Percentiles rank a stretch among this genome's conserved stretches.
Conservation (phyloP, 2,113 vertebrate species). For the Plecturocebus donacophilus region DNA sequence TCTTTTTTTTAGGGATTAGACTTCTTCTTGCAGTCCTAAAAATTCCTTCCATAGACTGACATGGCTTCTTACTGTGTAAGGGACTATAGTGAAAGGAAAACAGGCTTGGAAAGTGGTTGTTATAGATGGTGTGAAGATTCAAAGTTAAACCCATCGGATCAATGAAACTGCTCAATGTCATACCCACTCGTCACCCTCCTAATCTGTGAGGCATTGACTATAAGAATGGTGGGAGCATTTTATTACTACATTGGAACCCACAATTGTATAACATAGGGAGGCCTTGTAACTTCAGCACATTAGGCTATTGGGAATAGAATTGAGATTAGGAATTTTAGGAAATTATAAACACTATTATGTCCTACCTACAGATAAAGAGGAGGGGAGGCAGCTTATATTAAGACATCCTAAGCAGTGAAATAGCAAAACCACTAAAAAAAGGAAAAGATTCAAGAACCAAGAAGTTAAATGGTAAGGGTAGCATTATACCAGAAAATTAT, state of each 20-base stretch:
- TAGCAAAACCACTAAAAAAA: background rate
- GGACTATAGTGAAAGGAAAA: background rate
- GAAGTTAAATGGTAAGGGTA: background rate
- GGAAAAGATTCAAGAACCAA: background rate
- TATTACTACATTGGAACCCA: background rate
- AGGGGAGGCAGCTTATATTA: background rate
- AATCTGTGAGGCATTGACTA: background rate
- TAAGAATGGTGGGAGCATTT: background rate
- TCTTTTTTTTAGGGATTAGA: background rate
- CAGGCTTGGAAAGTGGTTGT: background rate
- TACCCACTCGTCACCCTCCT: too few species aligned
- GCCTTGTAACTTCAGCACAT: background rate
- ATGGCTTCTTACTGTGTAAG: background rate
- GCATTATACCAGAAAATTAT: background rate
- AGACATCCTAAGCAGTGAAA: slow-evolving; percentile 29
- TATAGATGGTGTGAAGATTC: background rate
- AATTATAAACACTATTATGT: background rate
- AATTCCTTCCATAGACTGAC: background rate
- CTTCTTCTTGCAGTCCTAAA: background rate
- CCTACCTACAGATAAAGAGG: background rate
- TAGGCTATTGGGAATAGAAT: background rate
- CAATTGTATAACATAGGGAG: background rate
- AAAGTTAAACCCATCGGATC: background rate
- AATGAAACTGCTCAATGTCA: background rate
- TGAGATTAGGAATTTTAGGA: slow-evolving; percentile 5